Percentiles rank a stretch among this genome's conserved stretches.
Evolutionary conservation across 2,797 vertebrate genomes (phyloP).

Genomic region (Phalanger gymnotis): DNA sequence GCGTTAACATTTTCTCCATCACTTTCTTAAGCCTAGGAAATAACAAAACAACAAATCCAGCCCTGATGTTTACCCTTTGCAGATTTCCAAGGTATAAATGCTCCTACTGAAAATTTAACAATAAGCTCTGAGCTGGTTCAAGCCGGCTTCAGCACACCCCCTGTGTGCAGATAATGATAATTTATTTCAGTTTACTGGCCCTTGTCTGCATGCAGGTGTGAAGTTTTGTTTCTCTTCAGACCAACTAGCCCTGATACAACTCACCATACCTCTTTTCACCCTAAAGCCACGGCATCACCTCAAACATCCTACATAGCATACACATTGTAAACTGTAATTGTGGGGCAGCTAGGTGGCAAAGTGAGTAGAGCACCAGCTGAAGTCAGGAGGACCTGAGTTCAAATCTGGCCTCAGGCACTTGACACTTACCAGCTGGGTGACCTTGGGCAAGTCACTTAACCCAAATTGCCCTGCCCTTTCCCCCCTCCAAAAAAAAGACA

Average conservation of each 20-base stretch:
- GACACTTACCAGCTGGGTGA: too few relatives aligned
- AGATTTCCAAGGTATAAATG: background rate
- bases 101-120: too few relatives aligned
- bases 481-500: too few relatives aligned
- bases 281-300: background rate
- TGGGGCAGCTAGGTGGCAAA: too few relatives aligned
- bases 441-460: too few relatives aligned
- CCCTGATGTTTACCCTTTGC: background rate
- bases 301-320: background rate
- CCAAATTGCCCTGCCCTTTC: too few relatives aligned
- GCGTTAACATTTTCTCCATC: background rate
- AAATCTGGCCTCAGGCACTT: too few relatives aligned
- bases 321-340: background rate
- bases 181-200: background rate
- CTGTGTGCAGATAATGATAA: background rate
- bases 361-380: too few relatives aligned
- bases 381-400: too few relatives aligned
- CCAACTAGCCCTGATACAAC: background rate
- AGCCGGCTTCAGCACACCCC: background rate
- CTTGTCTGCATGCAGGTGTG: background rate
- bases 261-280: background rate
- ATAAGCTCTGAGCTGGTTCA: background rate
- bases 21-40: background rate
- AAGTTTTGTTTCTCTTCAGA: background rate
- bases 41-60: background rate